Base-by-base conservation (phyloP, 2,888 invertebrate genomes). In the Mesorhabditis spiculigera region DNA sequence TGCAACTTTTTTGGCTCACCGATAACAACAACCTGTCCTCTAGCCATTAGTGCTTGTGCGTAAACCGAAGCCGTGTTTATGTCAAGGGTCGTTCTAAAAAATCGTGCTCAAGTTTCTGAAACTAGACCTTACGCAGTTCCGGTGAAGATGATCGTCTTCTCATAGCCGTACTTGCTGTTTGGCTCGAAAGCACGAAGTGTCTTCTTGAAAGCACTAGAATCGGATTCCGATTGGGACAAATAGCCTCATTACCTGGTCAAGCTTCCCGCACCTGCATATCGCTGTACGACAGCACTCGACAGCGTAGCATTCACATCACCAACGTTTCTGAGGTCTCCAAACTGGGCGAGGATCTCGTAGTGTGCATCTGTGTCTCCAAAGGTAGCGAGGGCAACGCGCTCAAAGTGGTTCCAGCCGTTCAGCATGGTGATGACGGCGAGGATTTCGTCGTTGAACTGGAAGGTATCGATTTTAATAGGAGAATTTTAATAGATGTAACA, bases 401-500 rank as follows among this genome's bases (percentile, higher is more conserved):
- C 58, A n/a, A 50, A 50, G n/a, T 50, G 58, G 58, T 10, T 50
- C 58, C 58, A 50, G n/a, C n/a, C n/a, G 8, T 50, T 50, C 58
- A n/a, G 8, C 58, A 50, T 50, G 8, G 10, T n/a, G 10, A 50
- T 13, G n/a, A 3, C 58, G n/a, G n/a, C 58, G 8, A 13, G 58
- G n/a, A 50, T 50, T 50, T 50, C 58, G 58, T 10, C 58, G 58
- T 10, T 50, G 58, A 13, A 50, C 58, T 50, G 28, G 28, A 28
- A 28, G 28, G 28, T 28, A 28, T 28, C 28, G 28, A 28, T 28
- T 28, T 28, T 28, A 28, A 28, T 28, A 28, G 28, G 1, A 28
- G 28, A 28, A 28, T 28, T 28, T 28, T 28, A 28, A 28, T 28
- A 28, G 28, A 28, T 3, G 28, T 28, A 28, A 28, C n/a, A n/a